Evolutionary conservation across 2,888 invertebrate species (phyloP).

Genomic region (Temnothorax unifasciatus): DNA sequence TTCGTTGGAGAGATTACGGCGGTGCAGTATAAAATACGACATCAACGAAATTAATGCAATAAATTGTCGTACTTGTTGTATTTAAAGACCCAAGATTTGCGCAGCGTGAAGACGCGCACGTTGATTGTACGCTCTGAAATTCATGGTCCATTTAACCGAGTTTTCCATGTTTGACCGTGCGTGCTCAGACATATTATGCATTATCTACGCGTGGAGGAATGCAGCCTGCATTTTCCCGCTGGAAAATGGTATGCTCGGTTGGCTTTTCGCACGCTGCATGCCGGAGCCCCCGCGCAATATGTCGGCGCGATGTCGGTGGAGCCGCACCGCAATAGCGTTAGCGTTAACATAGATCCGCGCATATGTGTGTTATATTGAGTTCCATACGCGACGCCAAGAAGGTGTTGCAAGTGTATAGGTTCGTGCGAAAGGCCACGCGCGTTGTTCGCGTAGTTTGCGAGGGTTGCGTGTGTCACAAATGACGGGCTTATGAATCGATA

Average conservation of each 20-base stretch:
- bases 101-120: neutral
- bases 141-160: slow-evolving; percentile 33
- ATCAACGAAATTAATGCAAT: slow-evolving; percentile 4
- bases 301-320: neutral
- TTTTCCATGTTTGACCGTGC: slow-evolving; percentile 15
- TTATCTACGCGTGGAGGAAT: slow-evolving; percentile 61
- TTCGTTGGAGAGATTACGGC: neutral
- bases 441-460: slow-evolving; percentile 6
- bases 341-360: neutral
- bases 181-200: slow-evolving; percentile 39
- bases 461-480: slow-evolving; percentile 32
- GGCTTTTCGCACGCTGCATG: slow-evolving; percentile 68
- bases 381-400: neutral
- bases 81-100: slow-evolving; percentile 8
- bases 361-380: slow-evolving; percentile 31
- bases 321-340: slow-evolving; percentile 7
- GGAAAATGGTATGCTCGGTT: slow-evolving; percentile 69
- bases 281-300: slow-evolving; percentile 42
- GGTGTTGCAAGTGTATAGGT: slow-evolving; percentile 7
- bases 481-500: slow-evolving; percentile 20
- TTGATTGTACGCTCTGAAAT: slow-evolving; percentile 26
- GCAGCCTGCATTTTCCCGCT: slow-evolving; percentile 59
- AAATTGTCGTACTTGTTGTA: neutral
- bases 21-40: neutral
- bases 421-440: slow-evolving; percentile 35